These are phyloP conservation scores for Meleagris gallopavo DNA, from an alignment of 2,113 vertebrate genomes.

Conservation along the genomic window DNA sequence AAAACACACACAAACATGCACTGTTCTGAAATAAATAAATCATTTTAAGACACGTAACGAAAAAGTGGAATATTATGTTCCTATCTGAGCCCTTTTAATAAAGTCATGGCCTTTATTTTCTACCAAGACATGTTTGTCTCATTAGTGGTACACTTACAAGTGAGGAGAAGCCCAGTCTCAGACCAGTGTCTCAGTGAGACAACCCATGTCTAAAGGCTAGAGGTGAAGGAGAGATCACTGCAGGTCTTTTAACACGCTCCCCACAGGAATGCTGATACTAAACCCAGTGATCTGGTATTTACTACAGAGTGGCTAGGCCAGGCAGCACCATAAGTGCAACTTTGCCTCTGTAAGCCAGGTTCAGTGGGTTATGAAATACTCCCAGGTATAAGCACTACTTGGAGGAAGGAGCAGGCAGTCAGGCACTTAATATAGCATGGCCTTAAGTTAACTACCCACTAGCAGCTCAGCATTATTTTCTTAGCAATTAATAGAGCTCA, in stretches of 20 bases:
- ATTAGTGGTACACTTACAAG: background rate
- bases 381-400: rapidly evolving
- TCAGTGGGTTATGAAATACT: background rate
- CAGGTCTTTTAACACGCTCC: background rate
- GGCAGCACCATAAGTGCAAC: background rate
- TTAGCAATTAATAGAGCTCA: background rate
- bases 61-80: background rate
- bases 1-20: background rate
- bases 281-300: background rate
- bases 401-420: background rate
- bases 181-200: background rate
- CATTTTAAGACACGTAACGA: background rate
- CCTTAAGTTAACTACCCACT: background rate
- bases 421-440: background rate
- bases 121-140: background rate
- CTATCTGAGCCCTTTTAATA: background rate
- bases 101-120: background rate
- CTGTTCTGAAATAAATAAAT: background rate
- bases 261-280: background rate
- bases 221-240: background rate
- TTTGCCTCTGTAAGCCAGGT: background rate
- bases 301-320: rapidly evolving
- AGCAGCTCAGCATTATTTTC: background rate
- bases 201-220: too few species aligned
- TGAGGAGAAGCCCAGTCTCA: background rate